Evolutionary conservation across 2,797 vertebrate species (phyloP).

Genomic region (Clarias platycephalus): DNA sequence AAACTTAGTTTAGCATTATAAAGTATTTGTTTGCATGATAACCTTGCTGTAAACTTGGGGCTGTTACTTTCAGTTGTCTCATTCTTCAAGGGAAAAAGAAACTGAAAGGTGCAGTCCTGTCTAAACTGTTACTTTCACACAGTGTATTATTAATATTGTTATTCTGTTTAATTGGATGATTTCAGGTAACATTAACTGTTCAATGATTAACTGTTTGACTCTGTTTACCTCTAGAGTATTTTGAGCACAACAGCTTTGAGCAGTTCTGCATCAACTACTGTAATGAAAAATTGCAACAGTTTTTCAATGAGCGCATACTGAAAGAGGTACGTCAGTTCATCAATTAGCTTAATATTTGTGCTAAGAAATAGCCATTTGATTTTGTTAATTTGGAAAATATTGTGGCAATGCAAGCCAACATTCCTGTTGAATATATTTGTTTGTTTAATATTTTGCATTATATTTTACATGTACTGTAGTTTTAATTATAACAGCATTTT

Average conservation of each 20-base stretch:
- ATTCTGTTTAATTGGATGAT: background rate
- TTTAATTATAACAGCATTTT: background rate
- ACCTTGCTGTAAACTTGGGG: background rate
- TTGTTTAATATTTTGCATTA: background rate
- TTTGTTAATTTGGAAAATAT: background rate
- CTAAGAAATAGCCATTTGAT: background rate
- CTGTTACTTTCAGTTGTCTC: background rate
- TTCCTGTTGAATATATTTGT: background rate
- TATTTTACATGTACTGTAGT: background rate
- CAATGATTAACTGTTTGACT: conserved; percentile 24
- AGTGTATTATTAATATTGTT: background rate
- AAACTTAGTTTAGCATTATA: background rate
- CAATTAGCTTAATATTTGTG: background rate
- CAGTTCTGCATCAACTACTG: conserved; percentile 99
- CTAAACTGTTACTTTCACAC: no score
- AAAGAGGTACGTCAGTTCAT: conserved; percentile 85
- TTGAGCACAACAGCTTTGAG: conserved; percentile 99
- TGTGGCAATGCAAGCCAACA: background rate
- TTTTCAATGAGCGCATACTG: conserved; percentile 98
- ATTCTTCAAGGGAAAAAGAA: background rate
- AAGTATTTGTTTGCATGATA: background rate
- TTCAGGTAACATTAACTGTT: background rate
- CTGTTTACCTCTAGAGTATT: conserved; percentile 84
- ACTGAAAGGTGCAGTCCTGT: background rate
- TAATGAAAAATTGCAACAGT: conserved; percentile 98